Conservation (phyloP, 2,888 invertebrate species). For the Calliopum simillimum region DNA sequence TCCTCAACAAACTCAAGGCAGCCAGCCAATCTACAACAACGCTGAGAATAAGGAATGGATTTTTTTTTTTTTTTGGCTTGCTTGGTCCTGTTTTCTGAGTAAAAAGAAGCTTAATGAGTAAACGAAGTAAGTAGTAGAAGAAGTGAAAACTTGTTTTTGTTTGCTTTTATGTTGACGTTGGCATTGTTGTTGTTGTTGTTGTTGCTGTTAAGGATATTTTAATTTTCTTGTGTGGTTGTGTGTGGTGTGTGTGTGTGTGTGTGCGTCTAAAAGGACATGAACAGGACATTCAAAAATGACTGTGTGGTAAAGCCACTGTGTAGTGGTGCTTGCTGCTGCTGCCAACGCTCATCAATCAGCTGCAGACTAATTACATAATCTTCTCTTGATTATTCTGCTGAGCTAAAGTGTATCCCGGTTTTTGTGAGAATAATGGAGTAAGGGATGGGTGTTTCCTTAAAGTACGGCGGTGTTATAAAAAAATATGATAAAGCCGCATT, state of each 20-base stretch:
- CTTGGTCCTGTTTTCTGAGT: neutral
- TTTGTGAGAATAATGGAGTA: no score
- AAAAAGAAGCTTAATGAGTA: neutral
- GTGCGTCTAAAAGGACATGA: slow-evolving; percentile 15
- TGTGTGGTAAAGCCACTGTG: neutral
- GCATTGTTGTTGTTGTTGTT: slow-evolving; percentile 18
- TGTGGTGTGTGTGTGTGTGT: slow-evolving; percentile 13
- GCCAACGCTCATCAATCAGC: slow-evolving; percentile 66
- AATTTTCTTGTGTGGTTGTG: slow-evolving; percentile 24
- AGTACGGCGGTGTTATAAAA: no score
- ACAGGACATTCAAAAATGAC: slow-evolving; percentile 14
- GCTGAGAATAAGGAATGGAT: slow-evolving; percentile 4
- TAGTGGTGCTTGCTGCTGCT: slow-evolving; percentile 29
- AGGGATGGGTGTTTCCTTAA: no score
- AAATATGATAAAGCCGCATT: no score
- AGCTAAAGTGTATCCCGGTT: neutral
- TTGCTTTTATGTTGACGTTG: slow-evolving; percentile 34
- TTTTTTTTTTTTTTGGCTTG: no score
- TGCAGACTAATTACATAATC: slow-evolving; percentile 68
- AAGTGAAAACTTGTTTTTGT: slow-evolving; percentile 35
- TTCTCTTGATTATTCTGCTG: slow-evolving; percentile 64
- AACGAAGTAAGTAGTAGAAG: no score
- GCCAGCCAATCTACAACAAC: slow-evolving; percentile 8
- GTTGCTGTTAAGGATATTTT: slow-evolving; percentile 28
- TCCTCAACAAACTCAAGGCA: slow-evolving; percentile 50